phyloP scores from a whole-genome alignment of 2,113 vertebrate species.

The Bubalus kerabau region DNA sequence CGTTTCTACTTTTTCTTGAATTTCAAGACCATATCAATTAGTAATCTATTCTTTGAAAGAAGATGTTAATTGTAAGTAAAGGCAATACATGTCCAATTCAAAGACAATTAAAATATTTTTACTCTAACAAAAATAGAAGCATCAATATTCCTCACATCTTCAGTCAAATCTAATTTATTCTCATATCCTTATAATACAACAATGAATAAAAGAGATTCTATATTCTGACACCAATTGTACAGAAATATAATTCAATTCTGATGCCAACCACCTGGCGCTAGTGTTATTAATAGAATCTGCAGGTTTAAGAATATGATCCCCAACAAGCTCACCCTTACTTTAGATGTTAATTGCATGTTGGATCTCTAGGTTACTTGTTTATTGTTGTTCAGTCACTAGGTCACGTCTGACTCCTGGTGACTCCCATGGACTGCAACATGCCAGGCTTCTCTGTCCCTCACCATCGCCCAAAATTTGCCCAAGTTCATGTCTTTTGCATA shows the following conservation, averaged over 20 bases:
- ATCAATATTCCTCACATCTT: neutral
- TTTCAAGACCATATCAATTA: neutral
- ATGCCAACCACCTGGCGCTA: neutral
- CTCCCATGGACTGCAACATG: neutral
- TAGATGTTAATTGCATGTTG: neutral
- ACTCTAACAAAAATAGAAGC: neutral
- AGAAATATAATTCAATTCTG: neutral
- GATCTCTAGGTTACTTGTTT: neutral
- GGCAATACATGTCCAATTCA: neutral
- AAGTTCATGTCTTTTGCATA: neutral
- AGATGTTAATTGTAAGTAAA: neutral
- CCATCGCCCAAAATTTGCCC: neutral
- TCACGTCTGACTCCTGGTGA: rapidly evolving
- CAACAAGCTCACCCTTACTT: neutral
- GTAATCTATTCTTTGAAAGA: neutral
- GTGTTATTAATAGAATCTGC: neutral
- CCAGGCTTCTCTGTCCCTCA: neutral
- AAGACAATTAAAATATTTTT: neutral
- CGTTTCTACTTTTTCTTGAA: neutral
- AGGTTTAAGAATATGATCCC: neutral
- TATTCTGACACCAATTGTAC: neutral
- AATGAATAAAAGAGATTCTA: neutral
- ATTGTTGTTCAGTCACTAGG: neutral
- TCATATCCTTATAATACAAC: neutral
- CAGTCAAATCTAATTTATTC: neutral